phyloP scores from a whole-genome alignment of 2,888 invertebrate genomes.

The Liodrosophila aerea region DNA sequence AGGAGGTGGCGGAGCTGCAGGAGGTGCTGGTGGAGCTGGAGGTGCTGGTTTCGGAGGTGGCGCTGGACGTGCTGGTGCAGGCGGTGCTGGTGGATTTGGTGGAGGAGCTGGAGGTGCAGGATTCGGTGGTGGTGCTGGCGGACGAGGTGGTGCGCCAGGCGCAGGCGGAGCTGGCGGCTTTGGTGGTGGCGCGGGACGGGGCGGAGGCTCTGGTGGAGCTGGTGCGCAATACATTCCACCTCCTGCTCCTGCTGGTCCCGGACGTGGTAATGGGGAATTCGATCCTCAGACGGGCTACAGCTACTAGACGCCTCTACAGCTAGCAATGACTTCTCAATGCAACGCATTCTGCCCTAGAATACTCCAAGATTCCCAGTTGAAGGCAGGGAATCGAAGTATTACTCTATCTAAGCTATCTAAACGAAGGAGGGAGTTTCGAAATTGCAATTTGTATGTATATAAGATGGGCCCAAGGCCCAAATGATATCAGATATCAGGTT shows the following conservation, averaged over 20 bases:
- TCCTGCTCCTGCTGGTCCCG: conserved; percentile 53
- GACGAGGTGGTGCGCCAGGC: conserved; percentile 34
- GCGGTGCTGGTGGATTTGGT: conserved; percentile 65
- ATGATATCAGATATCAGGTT: conserved; percentile 19
- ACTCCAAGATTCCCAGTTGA: conserved; percentile 47
- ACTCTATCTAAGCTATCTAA: conserved; percentile 24
- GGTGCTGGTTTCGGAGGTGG: conserved; percentile 37
- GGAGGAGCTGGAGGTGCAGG: conserved; percentile 38
- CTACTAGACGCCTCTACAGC: conserved; percentile 76
- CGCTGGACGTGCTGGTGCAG: conserved; percentile 69
- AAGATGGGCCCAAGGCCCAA: no score
- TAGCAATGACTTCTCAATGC: conserved; percentile 46
- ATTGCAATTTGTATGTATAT: conserved; percentile 30
- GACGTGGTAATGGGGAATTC: conserved; percentile 82
- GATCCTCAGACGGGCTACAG: conserved; percentile 83
- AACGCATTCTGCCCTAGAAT: conserved; percentile 69
- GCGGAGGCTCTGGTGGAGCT: conserved; percentile 74
- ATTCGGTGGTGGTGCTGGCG: conserved; percentile 25
- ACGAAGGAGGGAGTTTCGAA: conserved; percentile 14
- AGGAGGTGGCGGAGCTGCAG: conserved; percentile 13
- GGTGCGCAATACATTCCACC: conserved; percentile 43
- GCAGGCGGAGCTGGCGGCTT: conserved; percentile 48
- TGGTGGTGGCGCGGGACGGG: conserved; percentile 69
- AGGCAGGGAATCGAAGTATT: conserved; percentile 7
- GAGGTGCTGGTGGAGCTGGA: conserved; percentile 24